Evolutionary conservation across 1,140 invertebrate species (phyloP).

Genomic region (Drosophila mauritiana): DNA sequence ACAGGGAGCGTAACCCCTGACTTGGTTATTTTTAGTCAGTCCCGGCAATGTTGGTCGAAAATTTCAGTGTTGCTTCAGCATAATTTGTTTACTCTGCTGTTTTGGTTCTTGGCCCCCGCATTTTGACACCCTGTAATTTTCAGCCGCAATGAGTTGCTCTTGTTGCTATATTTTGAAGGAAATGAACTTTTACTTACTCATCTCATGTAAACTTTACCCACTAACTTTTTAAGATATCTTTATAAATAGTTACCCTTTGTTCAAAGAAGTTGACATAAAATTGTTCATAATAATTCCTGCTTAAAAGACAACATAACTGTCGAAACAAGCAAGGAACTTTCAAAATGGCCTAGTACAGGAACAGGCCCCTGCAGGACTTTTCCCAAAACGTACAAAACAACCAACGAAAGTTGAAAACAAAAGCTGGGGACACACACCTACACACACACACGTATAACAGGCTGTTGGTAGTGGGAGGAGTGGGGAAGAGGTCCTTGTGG

Average conservation of each 20-base stretch:
- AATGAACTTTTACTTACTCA: no score
- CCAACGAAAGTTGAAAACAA: neutral
- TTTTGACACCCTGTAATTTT: slow-evolving; percentile 6
- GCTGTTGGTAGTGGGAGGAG: neutral
- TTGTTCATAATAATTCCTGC: neutral
- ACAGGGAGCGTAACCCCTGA: neutral
- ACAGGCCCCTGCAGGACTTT: slow-evolving; percentile 10
- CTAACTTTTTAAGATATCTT: no score
- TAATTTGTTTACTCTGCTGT: slow-evolving; percentile 35
- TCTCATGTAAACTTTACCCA: no score
- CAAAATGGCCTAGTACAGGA: neutral
- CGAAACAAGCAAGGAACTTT: neutral
- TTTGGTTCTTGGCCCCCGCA: neutral
- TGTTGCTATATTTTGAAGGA: no score
- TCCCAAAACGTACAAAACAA: neutral
- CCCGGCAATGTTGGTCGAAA: slow-evolving; percentile 6
- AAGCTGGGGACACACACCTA: neutral
- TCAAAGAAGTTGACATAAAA: no score
- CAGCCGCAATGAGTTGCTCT: neutral
- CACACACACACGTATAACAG: neutral
- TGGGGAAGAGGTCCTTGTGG: slow-evolving; percentile 13
- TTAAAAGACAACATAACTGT: neutral
- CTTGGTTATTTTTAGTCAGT: slow-evolving; percentile 9
- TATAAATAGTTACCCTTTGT: neutral
- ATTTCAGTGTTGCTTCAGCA: slow-evolving; percentile 9